These are phyloP conservation scores for Metridium senile DNA, from an alignment of 92 coral and sea anemone species.

Conservation along the genomic window DNA sequence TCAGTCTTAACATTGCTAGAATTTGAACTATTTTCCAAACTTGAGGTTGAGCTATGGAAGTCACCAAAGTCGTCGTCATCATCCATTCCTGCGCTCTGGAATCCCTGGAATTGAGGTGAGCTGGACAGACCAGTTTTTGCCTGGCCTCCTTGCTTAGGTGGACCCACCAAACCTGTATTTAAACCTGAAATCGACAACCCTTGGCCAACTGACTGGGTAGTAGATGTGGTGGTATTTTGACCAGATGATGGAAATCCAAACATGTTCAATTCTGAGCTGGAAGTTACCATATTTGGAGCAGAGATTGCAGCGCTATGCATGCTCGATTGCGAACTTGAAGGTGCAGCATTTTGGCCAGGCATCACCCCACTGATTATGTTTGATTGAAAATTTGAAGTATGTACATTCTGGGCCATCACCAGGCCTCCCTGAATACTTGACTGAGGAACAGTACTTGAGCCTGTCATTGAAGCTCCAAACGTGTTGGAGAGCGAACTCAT, in stretches of 20 bases:
- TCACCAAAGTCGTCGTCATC: slow-evolving; percentile 36
- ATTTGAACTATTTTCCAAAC: slow-evolving; percentile 13
- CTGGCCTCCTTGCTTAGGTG: not conserved
- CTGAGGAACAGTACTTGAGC: not conserved
- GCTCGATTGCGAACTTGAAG: not conserved
- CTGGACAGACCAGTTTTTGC: slow-evolving; percentile 6
- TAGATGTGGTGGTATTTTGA: not conserved
- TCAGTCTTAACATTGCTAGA: slow-evolving; percentile 2
- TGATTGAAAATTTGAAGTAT: not conserved
- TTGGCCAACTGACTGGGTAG: slow-evolving; percentile 12
- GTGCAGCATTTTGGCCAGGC: not conserved
- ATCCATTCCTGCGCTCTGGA: slow-evolving; percentile 16
- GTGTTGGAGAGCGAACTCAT: not conserved
- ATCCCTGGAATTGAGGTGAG: slow-evolving; percentile 31
- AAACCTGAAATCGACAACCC: not conserved
- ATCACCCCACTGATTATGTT: not conserved
- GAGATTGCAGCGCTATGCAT: not conserved
- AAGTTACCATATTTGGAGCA: not conserved
- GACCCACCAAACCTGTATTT: not conserved
- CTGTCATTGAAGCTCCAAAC: not conserved
- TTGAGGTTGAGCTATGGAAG: slow-evolving; percentile 33
- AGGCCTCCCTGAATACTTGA: not conserved
- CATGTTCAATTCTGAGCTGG: not conserved
- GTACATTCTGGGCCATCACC: not conserved
- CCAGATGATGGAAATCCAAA: not conserved